Conservation (phyloP, 2,113 vertebrate species). For the Neopipo cinnamomea region DNA sequence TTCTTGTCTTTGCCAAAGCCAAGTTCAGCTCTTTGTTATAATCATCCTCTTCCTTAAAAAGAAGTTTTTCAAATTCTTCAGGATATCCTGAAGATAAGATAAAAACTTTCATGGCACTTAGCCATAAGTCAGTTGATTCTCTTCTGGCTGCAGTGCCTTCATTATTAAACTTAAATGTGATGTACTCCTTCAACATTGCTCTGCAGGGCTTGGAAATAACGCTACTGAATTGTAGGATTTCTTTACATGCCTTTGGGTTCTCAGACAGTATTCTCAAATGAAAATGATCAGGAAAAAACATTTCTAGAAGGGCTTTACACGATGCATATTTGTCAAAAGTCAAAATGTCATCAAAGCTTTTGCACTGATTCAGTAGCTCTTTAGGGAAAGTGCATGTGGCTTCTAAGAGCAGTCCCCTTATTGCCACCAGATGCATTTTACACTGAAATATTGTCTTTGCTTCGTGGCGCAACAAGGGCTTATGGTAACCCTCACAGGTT, state of each 20-base stretch:
- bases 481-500: conserved; percentile 69
- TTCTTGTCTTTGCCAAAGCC: neutral
- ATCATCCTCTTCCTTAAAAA: conserved; percentile 70
- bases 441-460: conserved; percentile 68
- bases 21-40: conserved; percentile 65
- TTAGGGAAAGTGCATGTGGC: conserved; percentile 60
- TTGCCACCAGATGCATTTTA: conserved; percentile 71
- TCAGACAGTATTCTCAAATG: conserved; percentile 77
- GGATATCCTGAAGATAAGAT: conserved; percentile 73
- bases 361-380: conserved; percentile 50
- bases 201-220: conserved; percentile 47
- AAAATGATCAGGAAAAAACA: conserved; percentile 78
- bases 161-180: conserved; percentile 55
- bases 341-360: conserved; percentile 61
- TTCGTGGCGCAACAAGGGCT: conserved; percentile 62
- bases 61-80: conserved; percentile 72
- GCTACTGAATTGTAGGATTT: conserved; percentile 59
- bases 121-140: conserved; percentile 79
- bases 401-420: conserved; percentile 75
- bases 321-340: conserved; percentile 35
- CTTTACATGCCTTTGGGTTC: conserved; percentile 69
- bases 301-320: conserved; percentile 67
- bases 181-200: conserved; percentile 65
- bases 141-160: conserved; percentile 56
- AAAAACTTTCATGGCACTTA: conserved; percentile 70